Evolutionary conservation across 2,888 invertebrate genomes (phyloP), one percentile per base, ranked within the genome.

Genomic region (Blomia tropicalis): DNA sequence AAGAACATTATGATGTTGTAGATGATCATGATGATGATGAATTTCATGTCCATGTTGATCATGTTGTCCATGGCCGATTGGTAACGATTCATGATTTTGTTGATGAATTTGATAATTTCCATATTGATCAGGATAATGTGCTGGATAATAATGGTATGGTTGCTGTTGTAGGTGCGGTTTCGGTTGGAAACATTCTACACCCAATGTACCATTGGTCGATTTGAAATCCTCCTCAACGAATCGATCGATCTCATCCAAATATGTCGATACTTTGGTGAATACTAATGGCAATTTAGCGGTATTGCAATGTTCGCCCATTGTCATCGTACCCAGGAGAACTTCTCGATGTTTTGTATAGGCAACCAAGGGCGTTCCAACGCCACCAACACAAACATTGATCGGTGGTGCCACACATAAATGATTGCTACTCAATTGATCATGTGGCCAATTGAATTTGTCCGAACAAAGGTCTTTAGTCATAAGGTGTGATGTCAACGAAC

Each of bases 371-470:
- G 58, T 58, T 22, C 62, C 62, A 1, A 31, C 31, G 19, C 58
- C 62, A 29, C 58, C 58, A 3, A 62, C 58, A 25, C 62, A 62
- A 2, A 62, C 58, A 31, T 43, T 44, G 4, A 43, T 43, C 1
- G 43, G 62, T 5, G 62, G 58, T 17, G 32, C 43, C 7, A 62
- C 62, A 47, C 62, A 62, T 1, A 62, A 29, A 30, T 62, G 62
- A 1, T 30, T 31, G 11, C 31, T 19, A 14, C 58, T 25, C 3
- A 62, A 30, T 58, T 62, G 62, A 25, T 62, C 29, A 7, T n/a
- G 23, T 11, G 56, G 43, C 62, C 62, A 62, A 51, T 62, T 62
- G 30, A 62, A 62, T 25, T 30, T 25, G 11, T 58, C 58, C 2
- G 30, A 5, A 43, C 62, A 62, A 14, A 27, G 29, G 31, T 62